Conservation (phyloP, 2,113 vertebrate genomes). For the Penelope pileata region DNA sequence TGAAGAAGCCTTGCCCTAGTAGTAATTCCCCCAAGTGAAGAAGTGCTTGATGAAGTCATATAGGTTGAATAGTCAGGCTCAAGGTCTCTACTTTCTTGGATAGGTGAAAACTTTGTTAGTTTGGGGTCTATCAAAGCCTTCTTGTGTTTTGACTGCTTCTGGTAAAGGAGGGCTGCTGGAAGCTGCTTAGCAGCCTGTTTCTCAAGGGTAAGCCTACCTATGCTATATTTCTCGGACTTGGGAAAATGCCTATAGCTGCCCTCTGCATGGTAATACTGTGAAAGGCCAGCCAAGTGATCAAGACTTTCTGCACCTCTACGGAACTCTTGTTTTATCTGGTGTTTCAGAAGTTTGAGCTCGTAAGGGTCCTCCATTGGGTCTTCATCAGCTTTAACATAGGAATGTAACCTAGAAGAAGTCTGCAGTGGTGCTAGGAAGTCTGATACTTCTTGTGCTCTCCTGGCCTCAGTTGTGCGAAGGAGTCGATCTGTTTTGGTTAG, state of each 20-base stretch:
- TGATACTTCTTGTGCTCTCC: constrained; percentile 90
- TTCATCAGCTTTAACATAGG: constrained; percentile 94
- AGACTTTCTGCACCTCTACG: constrained; percentile 91
- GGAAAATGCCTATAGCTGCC: constrained; percentile 92
- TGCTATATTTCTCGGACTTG: constrained; percentile 97
- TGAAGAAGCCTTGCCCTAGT: constrained; percentile 93
- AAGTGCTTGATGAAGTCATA: constrained; percentile 88
- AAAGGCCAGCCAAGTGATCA: constrained; percentile 90
- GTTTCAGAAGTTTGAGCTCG: constrained; percentile 95
- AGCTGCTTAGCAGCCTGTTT: constrained; percentile 98
- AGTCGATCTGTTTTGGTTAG: constrained; percentile 92
- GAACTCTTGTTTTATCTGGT: constrained; percentile 99
- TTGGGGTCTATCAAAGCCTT: constrained; percentile 93
- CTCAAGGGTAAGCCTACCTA: constrained; percentile 95
- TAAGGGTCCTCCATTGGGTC: constrained; percentile 98
- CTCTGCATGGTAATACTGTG: constrained; percentile 92
- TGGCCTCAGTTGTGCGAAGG: constrained; percentile 87
- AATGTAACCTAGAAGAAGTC: constrained; percentile 85
- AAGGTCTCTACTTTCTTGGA: constrained; percentile 93
- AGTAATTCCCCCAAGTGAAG: constrained; percentile 90
- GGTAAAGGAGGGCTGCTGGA: constrained; percentile 93
- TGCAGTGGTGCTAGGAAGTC: constrained; percentile 91
- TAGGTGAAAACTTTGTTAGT: constrained; percentile 95
- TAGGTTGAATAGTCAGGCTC: constrained; percentile 94
- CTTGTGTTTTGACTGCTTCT: constrained; percentile 97